Evolutionary conservation across 1,140 invertebrate genomes (phyloP), one percentile per base, ranked within the genome.

Genomic region (Drosophila serrata): DNA sequence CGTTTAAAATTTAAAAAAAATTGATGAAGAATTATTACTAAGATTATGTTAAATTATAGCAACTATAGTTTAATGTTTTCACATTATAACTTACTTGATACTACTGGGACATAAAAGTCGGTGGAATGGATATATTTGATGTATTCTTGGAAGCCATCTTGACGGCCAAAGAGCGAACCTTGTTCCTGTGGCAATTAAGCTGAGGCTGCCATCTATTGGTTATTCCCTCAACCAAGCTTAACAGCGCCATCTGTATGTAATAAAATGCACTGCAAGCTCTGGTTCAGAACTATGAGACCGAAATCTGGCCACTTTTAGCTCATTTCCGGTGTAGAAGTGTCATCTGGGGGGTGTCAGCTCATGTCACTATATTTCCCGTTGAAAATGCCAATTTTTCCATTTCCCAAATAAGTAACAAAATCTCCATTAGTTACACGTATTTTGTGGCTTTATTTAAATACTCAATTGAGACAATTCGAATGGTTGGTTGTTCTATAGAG

Each of bases 391-490:
- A 17, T 12, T 6, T 3, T 53, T 24, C 19, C 24, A 12, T 31
- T n/a, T 13, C 9, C 4, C 17, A 13, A 43, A 19, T 17, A 17
- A 35, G 12, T 42, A 17, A 27, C 6, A 22, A 33, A 13, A 22
- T 6, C 35, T n/a, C 5, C 27, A 12, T 5, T 12, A 37, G 31
- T 24, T 57, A 53, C 35, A 79, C 75, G 62, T 73, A 62, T 27
- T 62, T 69, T 70, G 51, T 80, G 56, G 51, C 76, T 75, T 68
- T 64, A 77, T 79, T 88, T 88, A 88, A 84, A 68, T 88, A 88
- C 78, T 87, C 85, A 87, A 81, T 87, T 90, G 75, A 90, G 84
- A 85, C 81, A 85, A 81, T 85, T 85, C 45, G 64, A 85, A 80
- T 55, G 51, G 33, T 55, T 88, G 64, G 80, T 84, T 84, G 82